Conservation (phyloP, 2,797 vertebrate genomes). For the Chrysocyon brachyurus region DNA sequence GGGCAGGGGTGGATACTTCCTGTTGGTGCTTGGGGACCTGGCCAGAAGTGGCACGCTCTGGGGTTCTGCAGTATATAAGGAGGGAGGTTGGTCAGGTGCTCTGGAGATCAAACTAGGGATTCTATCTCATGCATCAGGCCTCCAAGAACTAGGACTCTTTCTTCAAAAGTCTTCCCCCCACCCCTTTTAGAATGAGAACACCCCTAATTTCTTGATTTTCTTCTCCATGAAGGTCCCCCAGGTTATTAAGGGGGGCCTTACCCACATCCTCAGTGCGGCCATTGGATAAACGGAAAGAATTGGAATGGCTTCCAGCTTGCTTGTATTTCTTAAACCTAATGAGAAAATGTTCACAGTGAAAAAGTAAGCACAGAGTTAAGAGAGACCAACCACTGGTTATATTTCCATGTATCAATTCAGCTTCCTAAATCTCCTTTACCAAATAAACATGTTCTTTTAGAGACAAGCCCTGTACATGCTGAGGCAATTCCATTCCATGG, state of each 20-base stretch:
- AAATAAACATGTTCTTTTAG: slow-evolving; percentile 49
- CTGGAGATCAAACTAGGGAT: background rate
- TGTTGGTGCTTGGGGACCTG: slow-evolving; percentile 98
- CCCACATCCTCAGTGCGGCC: slow-evolving; percentile 97
- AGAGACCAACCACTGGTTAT: slow-evolving; percentile 23
- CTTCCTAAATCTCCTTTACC: slow-evolving; percentile 57
- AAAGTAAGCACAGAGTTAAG: slow-evolving; percentile 63
- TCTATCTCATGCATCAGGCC: background rate
- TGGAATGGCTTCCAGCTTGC: slow-evolving; percentile 98
- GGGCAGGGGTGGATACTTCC: slow-evolving; percentile 97
- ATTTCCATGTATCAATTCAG: background rate
- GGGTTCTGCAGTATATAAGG: slow-evolving; percentile 91
- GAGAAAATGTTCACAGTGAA: slow-evolving; percentile 67
- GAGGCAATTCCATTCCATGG: background rate
- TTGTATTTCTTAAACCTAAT: slow-evolving; percentile 99
- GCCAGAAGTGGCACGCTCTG: slow-evolving; percentile 98
- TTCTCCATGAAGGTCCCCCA: slow-evolving; percentile 9
- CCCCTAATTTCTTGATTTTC: slow-evolving; percentile 55
- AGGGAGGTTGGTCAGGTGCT: slow-evolving; percentile 55
- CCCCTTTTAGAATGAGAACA: background rate
- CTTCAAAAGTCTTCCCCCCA: background rate
- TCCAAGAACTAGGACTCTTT: background rate
- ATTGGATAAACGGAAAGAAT: slow-evolving; percentile 97
- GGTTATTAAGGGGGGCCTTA: slow-evolving; percentile 83
- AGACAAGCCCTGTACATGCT: background rate